Base-by-base conservation (phyloP, 1,140 invertebrate species). In the Scaptodrosophila lebanonensis region DNA sequence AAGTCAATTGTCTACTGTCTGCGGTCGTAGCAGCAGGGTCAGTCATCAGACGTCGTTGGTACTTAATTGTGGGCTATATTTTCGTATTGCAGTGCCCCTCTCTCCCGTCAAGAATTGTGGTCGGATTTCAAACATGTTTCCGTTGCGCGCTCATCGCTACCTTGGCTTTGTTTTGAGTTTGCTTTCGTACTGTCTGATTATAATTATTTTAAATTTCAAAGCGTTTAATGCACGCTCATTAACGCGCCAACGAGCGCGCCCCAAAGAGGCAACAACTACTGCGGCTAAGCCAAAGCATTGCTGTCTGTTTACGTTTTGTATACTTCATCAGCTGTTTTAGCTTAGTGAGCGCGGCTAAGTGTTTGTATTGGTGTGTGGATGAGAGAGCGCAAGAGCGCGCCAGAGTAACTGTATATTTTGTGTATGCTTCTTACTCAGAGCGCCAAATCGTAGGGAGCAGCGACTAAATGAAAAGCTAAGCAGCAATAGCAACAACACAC, bases 81-180 rank as follows among this genome's bases (percentile, higher is more conserved):
- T n/a, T n/a, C n/a, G n/a, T n/a, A n/a, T n/a, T n/a, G n/a, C n/a
- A n/a, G n/a, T n/a, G n/a, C n/a, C n/a, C n/a, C n/a, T n/a, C n/a
- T n/a, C n/a, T n/a, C n/a, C n/a, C n/a, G n/a, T n/a, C n/a, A n/a
- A n/a, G n/a, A n/a, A n/a, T n/a, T n/a, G n/a, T n/a, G n/a, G n/a
- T n/a, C n/a, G n/a, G n/a, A 50, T 38, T 72, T 38, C 22, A 65
- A 77, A 79, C 72, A 67, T 40, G 75, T 77, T 79, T 82, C 65
- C 67, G 75, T 58, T 25, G 22, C 22, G 8, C 22, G 22, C 22
- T 25, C 22, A 25, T 25, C 8, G 22, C 60, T 60, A 77, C 73
- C 73, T 77, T 77, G 73, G 73, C 59, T 77, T 77, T 79, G 68
- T 77, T 77, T 76, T 69, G 63, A 50, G 3, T 25, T 33, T 67